Percentiles rank a stretch among this genome's conserved stretches.
Conservation (phyloP, 2,888 invertebrate species). For the Oscheius sp. region DNA sequence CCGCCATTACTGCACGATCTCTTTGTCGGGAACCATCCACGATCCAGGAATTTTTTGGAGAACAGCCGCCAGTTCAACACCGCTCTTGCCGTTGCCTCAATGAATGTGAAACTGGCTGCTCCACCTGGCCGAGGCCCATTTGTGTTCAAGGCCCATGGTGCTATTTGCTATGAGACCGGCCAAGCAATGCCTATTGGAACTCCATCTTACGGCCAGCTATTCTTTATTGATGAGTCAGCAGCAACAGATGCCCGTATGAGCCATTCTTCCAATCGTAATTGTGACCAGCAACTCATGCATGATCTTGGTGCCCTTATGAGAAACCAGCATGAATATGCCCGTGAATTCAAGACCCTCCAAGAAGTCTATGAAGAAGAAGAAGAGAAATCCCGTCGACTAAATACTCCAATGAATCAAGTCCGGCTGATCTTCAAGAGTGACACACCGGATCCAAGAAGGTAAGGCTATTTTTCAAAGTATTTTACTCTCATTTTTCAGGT, state of each 20-base stretch:
- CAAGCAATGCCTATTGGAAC: conserved; percentile 29
- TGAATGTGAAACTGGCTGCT: conserved; percentile 36
- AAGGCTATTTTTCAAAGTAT: neutral
- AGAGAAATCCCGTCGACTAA: neutral
- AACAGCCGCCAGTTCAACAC: conserved; percentile 42
- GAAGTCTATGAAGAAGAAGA: conserved; percentile 41
- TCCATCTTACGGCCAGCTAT: conserved; percentile 29
- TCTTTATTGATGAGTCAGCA: conserved; percentile 36
- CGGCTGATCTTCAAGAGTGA: conserved; percentile 39
- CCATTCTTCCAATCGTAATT: conserved; percentile 29
- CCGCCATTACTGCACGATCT: conserved; percentile 4
- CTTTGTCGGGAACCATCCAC: neutral
- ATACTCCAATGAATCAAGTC: conserved; percentile 1
- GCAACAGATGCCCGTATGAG: conserved; percentile 37
- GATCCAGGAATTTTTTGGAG: conserved; percentile 4
- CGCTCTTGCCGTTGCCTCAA: conserved; percentile 38
- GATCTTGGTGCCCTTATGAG: conserved; percentile 28
- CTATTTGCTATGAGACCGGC: conserved; percentile 31
- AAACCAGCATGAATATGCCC: conserved; percentile 38
- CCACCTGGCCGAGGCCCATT: conserved; percentile 44
- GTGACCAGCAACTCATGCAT: conserved; percentile 36
- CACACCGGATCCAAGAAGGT: conserved; percentile 39
- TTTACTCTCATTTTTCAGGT: conserved; percentile 27
- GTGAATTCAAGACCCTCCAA: conserved; percentile 42
- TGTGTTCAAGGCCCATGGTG: conserved; percentile 41